Base-by-base conservation (phyloP, 2,888 invertebrate genomes). In the Seira musarum region DNA sequence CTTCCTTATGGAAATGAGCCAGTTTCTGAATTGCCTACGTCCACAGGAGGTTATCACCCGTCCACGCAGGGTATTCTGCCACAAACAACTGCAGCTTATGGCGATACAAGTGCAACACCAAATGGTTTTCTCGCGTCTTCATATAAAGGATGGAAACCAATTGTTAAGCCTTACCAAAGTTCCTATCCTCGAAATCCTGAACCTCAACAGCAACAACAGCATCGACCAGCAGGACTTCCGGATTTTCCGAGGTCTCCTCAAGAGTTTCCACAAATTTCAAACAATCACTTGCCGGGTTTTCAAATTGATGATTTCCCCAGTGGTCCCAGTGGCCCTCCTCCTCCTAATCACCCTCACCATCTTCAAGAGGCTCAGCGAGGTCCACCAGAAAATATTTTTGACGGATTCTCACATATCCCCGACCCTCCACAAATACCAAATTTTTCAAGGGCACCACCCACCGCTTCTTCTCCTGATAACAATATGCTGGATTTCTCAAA, bases 91-190 rank as follows among this genome's bases (percentile, higher is more conserved):
- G 30, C 74, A 46, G 76, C 77, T 15, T 73, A 74, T 60, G 74
- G 78, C 10, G 67, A 77, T 46, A 63, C 77, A 25, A 40, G 66
- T 53, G 30, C 71, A 0, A 60, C 79, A 10, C 64, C 83, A 19
- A 83, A 86, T 71, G 86, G 86, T 5, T 86, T 83, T 61, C 73
- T 85, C 8, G 82, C 85, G 15, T 81, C 85, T 0, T 84, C 83
- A 5, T 87, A 86, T 79, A 86, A 86, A 74, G 87, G 87, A 46
- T 87, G 87, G 87, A 84, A 83, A 35, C 87, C 87, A 0, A 86
- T 87, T 77, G 80, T 82, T 6, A 83, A 84, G 60, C 87, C 87
- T 0, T 83, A 80, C 30, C 82, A 83, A 64, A 80, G 70, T 57
- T 67, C 82, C 0, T 83, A 84, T 68, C 75, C 76, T 10, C 76